These are phyloP conservation scores for Synodontis membranacea DNA, from an alignment of 2,113 vertebrate species.

Conservation along the genomic window DNA sequence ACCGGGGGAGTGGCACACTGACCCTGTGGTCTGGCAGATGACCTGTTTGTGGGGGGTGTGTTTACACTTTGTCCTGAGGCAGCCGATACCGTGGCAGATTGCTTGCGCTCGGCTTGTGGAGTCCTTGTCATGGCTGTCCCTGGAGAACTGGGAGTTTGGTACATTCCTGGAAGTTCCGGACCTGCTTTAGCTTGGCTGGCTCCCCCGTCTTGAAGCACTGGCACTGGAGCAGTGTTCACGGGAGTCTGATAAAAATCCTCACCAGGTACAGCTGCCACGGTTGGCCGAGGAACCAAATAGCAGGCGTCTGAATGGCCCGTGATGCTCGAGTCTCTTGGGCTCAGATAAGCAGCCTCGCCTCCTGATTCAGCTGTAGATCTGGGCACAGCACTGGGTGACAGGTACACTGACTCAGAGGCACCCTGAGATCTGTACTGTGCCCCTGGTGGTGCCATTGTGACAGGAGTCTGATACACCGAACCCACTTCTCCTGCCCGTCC, in stretches of 20 bases:
- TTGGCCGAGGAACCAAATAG: constrained; percentile 73
- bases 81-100: constrained; percentile 26
- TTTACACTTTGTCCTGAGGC: constrained; percentile 57
- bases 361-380: constrained; percentile 55
- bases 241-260: constrained; percentile 78
- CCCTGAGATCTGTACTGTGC: constrained; percentile 62
- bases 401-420: constrained; percentile 69
- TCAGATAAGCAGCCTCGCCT: constrained; percentile 66
- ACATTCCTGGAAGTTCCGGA: constrained; percentile 67
- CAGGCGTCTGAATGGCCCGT: constrained; percentile 63
- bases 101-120: constrained; percentile 52
- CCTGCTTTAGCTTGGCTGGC: constrained; percentile 56
- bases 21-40: constrained; percentile 58
- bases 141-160: constrained; percentile 69
- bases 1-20: constrained; percentile 51
- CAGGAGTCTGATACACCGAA: constrained; percentile 68
- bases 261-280: constrained; percentile 61
- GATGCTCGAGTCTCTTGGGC: constrained; percentile 63
- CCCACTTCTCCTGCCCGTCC: constrained; percentile 63
- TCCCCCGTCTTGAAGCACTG: constrained; percentile 26
- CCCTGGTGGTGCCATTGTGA: constrained; percentile 52
- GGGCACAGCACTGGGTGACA: constrained; percentile 65
- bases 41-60: constrained; percentile 54
- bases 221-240: constrained; percentile 55
- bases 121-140: constrained; percentile 63